phyloP scores from a whole-genome alignment of 1,140 invertebrate species.

The Euwallacea fornicatus region DNA sequence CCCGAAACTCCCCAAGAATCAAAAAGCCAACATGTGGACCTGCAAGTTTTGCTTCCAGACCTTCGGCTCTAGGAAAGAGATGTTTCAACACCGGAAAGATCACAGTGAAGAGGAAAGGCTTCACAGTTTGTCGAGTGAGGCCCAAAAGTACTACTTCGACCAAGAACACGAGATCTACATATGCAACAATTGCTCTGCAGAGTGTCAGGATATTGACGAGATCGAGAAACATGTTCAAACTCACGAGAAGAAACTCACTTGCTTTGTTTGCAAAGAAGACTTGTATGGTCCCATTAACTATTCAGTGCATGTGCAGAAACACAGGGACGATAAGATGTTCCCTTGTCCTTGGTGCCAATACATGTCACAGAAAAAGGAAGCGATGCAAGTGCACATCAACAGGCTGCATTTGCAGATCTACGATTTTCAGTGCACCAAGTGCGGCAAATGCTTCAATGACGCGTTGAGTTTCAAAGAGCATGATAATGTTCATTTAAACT shows the following conservation, averaged over 20 bases:
- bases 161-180: slow-evolving; percentile 40
- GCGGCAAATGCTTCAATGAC: slow-evolving; percentile 57
- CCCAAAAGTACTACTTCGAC: slow-evolving; percentile 41
- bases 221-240: slow-evolving; percentile 51
- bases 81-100: slow-evolving; percentile 42
- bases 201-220: slow-evolving; percentile 41
- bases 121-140: neutral
- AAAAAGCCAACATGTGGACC: slow-evolving; percentile 42
- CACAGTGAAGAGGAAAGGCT: slow-evolving; percentile 25
- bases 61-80: slow-evolving; percentile 39
- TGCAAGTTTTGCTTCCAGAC: slow-evolving; percentile 44
- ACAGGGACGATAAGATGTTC: slow-evolving; percentile 38
- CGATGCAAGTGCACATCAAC: slow-evolving; percentile 44
- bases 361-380: slow-evolving; percentile 40
- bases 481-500: slow-evolving; percentile 66
- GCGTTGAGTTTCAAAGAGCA: slow-evolving; percentile 56
- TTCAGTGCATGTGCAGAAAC: slow-evolving; percentile 42
- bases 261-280: slow-evolving; percentile 38
- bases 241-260: slow-evolving; percentile 43
- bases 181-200: slow-evolving; percentile 44
- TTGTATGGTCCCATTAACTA: slow-evolving; percentile 43
- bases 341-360: slow-evolving; percentile 45
- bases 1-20: slow-evolving; percentile 37
- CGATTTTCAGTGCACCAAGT: slow-evolving; percentile 56
- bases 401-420: slow-evolving; percentile 48